Evolutionary conservation across 2,888 invertebrate species (phyloP).

Genomic region (Eupsilia transversa): DNA sequence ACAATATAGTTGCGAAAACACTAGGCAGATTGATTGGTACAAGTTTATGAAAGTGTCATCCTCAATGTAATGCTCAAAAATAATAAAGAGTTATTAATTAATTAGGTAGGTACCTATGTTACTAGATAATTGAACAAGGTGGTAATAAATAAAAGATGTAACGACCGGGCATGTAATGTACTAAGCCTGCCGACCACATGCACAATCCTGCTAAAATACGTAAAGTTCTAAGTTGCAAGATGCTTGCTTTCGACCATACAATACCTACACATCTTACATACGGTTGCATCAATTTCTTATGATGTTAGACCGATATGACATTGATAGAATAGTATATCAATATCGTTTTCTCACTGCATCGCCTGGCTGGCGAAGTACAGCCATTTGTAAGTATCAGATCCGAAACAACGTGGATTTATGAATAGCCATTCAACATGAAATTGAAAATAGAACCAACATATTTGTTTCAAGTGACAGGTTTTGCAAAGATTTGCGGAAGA

Average conservation of each 20-base stretch:
- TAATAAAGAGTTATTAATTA: neutral
- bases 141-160: too few relatives aligned
- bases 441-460: constrained; percentile 46
- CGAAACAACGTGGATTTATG: constrained; percentile 41
- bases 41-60: neutral
- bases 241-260: neutral
- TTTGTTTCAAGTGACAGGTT: constrained; percentile 20
- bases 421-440: constrained; percentile 23
- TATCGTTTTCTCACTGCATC: constrained; percentile 22
- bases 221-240: neutral
- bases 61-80: neutral
- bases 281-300: neutral
- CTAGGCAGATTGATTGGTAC: too few relatives aligned
- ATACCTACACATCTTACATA: neutral
- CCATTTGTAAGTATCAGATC: constrained; percentile 42
- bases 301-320: neutral
- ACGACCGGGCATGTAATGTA: neutral
- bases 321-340: constrained; percentile 27
- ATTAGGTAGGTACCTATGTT: neutral
- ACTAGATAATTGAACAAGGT: neutral
- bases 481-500: neutral
- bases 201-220: neutral
- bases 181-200: neutral
- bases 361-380: constrained; percentile 21
- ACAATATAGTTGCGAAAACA: too few relatives aligned